phyloP scores from a whole-genome alignment of 2,888 invertebrate species.

The Thera obeliscata region DNA sequence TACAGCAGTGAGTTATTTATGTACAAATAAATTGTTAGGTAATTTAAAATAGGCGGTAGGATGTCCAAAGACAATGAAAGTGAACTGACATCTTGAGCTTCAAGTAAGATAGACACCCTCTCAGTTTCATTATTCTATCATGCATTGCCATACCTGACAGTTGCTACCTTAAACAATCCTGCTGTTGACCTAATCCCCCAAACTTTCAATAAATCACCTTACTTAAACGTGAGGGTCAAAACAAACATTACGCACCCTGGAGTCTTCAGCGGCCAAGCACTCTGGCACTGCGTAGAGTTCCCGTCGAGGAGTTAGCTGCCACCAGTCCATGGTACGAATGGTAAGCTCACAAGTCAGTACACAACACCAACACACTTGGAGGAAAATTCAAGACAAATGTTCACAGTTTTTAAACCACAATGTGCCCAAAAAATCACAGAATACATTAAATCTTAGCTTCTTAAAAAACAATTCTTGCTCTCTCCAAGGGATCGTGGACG shows the following conservation, averaged over 20 bases:
- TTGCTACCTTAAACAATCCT: no score
- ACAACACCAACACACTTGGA: not conserved
- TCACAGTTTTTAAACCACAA: not conserved
- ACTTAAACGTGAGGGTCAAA: not conserved
- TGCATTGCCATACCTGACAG: no score
- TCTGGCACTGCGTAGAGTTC: conserved; percentile 79
- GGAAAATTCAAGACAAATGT: not conserved
- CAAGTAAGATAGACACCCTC: no score
- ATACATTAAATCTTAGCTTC: not conserved
- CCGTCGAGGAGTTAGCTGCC: conserved; percentile 78
- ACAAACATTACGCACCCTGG: conserved; percentile 79
- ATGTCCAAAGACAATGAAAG: no score
- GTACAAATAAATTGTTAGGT: not conserved
- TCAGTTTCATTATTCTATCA: no score
- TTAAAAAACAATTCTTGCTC: not conserved
- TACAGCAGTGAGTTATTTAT: not conserved
- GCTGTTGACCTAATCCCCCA: no score
- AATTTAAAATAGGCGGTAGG: not conserved
- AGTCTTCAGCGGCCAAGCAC: conserved; percentile 84
- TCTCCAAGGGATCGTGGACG: no score
- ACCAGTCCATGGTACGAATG: conserved; percentile 73
- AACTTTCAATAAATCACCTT: not conserved
- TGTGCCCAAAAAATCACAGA: not conserved
- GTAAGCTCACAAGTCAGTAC: conserved; percentile 5
- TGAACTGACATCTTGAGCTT: no score